Base-by-base conservation (phyloP, 2,797 vertebrate genomes). In the Ataeniobius toweri region DNA sequence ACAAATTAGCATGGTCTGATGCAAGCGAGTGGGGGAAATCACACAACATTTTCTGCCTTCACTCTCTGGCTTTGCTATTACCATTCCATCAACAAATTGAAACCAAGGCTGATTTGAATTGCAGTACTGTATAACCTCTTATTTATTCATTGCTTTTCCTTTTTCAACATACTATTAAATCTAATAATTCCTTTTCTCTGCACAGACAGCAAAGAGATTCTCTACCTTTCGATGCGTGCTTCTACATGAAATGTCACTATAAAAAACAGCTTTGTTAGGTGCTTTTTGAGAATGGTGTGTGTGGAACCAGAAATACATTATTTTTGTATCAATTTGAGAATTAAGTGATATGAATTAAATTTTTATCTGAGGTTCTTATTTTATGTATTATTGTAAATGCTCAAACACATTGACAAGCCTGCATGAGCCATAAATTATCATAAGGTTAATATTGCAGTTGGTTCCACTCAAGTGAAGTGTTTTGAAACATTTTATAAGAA, bases 91-190 rank as follows among this genome's bases (percentile, higher is more conserved):
- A 80, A 92, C 91, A 95, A 94, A 94, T 94, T 92, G 85, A 95
- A 94, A 94, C 86, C 88, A 84, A 86, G 85, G 88, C 91, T 95
- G 94, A 95, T 96, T 95, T 94, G 94, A 94, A 95, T 96, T 95
- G 93, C 89, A 87, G 87, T 83, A 92, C 92, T 88, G 88, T 89
- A 93, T 95, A 93, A 94, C 91, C 92, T 90, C 87, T 92, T 95
- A 94, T 95, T 95, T 96, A 96, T 96, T 96, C 95, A 93, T 95
- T 94, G 92, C 93, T 93, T 94, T 94, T 90, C 89, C 91, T 88
- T 88, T 77, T 82, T 80, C 74, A 82, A 92, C 90, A 88, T 93
- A 88, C 88, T 86, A 95, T 95, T 94, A 95, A 94, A 95, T 94
- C 90, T 92, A 93, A 95, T 95, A 86, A 90, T 94, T 93, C 53